Percentiles rank a stretch among this genome's conserved stretches.
These are phyloP conservation scores for Leptopilina clavipes DNA, from an alignment of 1,140 invertebrate genomes.

Conservation along the genomic window DNA sequence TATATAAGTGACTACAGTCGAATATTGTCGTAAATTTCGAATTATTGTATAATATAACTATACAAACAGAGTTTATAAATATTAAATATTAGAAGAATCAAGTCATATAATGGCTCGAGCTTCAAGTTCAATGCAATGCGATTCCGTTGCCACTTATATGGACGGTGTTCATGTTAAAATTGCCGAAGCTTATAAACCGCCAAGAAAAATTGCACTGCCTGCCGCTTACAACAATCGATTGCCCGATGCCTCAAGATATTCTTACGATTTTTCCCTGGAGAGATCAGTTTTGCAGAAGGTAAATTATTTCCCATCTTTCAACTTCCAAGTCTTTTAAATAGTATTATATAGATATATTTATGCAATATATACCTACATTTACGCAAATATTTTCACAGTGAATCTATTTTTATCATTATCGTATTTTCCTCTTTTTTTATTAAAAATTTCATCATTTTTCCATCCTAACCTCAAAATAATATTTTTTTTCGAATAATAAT, in stretches of 20 bases:
- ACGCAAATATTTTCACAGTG: no score
- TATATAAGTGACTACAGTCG: background rate
- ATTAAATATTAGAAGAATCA: no score
- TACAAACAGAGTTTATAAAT: no score
- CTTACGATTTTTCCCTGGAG: conserved; percentile 85
- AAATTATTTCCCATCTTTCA: background rate
- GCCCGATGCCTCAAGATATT: conserved; percentile 73
- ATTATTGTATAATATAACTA: background rate
- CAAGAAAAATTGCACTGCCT: conserved; percentile 82
- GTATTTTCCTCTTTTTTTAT: background rate
- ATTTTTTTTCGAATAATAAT: no score
- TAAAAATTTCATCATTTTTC: no score
- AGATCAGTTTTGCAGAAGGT: conserved; percentile 80
- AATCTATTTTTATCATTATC: no score
- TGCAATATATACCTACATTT: no score
- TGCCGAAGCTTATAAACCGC: conserved; percentile 88
- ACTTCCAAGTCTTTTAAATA: no score
- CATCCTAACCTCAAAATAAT: no score
- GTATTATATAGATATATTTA: no score
- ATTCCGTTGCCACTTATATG: conserved; percentile 78
- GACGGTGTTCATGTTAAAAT: conserved; percentile 91
- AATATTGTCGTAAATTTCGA: background rate
- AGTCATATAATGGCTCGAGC: conserved; percentile 61
- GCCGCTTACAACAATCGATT: conserved; percentile 80
- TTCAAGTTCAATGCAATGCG: conserved; percentile 58